A percentile compares a stretch with the other conserved stretches of the same genome.
Conservation (phyloP, 2,888 invertebrate species). For the Drosophila paranaensis region DNA sequence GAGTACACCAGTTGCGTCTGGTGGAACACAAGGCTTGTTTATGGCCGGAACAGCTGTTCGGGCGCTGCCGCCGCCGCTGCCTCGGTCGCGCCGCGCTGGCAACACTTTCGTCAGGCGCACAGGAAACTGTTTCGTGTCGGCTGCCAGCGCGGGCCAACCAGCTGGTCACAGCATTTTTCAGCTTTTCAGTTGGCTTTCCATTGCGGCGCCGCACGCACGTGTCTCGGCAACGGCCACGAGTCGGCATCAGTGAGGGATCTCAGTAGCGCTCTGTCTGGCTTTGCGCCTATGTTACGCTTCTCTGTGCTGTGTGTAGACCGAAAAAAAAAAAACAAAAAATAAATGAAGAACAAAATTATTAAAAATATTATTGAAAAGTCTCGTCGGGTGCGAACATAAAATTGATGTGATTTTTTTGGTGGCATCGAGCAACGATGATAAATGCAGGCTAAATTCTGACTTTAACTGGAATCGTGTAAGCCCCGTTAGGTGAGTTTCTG, state of each 20-base stretch:
- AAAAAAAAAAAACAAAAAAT: constrained; percentile 9
- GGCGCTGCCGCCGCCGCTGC: constrained; percentile 37
- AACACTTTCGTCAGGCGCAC: constrained; percentile 34
- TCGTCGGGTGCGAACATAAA: constrained; percentile 30
- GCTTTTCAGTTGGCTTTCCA: constrained; percentile 72
- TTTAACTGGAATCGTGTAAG: constrained; percentile 41
- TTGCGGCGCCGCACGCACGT: constrained; percentile 76
- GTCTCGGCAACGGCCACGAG: constrained; percentile 51
- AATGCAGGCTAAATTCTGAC: constrained; percentile 31
- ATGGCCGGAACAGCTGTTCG: constrained; percentile 57
- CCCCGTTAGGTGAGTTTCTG: constrained; percentile 38
- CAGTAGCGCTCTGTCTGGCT: constrained; percentile 12
- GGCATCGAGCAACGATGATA: constrained; percentile 26
- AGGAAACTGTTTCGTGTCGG: constrained; percentile 30
- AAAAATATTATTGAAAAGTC: constrained; percentile 26
- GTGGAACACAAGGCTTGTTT: constrained; percentile 53
- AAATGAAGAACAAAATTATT: background rate
- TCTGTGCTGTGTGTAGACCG: background rate
- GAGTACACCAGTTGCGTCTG: constrained; percentile 67
- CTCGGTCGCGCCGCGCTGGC: constrained; percentile 27
- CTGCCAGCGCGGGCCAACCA: constrained; percentile 31
- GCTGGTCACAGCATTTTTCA: constrained; percentile 41
- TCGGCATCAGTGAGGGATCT: constrained; percentile 22
- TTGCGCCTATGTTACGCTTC: constrained; percentile 9
- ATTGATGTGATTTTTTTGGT: constrained; percentile 23